These are phyloP conservation scores for Trichogramma evanescens DNA, from an alignment of 2,888 invertebrate genomes.

Conservation along the genomic window DNA sequence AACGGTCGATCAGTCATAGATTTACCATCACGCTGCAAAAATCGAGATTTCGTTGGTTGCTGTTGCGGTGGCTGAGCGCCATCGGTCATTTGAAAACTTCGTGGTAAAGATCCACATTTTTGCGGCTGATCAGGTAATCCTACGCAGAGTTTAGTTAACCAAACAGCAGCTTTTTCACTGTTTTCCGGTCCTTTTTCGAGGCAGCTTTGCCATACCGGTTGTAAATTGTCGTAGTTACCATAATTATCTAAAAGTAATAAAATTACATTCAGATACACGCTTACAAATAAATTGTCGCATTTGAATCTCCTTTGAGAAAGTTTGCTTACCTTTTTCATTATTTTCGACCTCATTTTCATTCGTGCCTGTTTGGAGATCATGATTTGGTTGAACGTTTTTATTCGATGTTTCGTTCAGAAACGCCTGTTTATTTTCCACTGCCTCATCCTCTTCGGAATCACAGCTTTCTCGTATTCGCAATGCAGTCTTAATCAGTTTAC, in stretches of 20 bases:
- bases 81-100: slow-evolving; percentile 66
- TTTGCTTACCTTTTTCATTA: slow-evolving; percentile 8
- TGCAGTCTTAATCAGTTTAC: slow-evolving; percentile 38
- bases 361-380: slow-evolving; percentile 24
- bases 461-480: slow-evolving; percentile 36
- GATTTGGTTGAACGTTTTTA: slow-evolving; percentile 13
- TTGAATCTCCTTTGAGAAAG: not conserved
- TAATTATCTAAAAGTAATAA: slow-evolving; percentile 40
- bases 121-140: slow-evolving; percentile 61
- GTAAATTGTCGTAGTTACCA: slow-evolving; percentile 58
- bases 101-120: slow-evolving; percentile 71
- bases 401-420: slow-evolving; percentile 38
- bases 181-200: slow-evolving; percentile 28
- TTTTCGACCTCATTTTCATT: slow-evolving; percentile 46
- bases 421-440: slow-evolving; percentile 22
- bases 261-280: too few relatives aligned
- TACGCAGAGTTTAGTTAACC: slow-evolving; percentile 62
- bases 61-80: slow-evolving; percentile 49
- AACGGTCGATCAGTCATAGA: slow-evolving; percentile 61
- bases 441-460: slow-evolving; percentile 25
- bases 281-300: not conserved
- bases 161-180: slow-evolving; percentile 56
- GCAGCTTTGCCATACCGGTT: slow-evolving; percentile 43
- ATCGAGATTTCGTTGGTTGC: slow-evolving; percentile 38
- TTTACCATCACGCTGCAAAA: slow-evolving; percentile 57